Base-by-base conservation (phyloP, 2,113 vertebrate genomes). In the Aspiorhynchus laticeps region DNA sequence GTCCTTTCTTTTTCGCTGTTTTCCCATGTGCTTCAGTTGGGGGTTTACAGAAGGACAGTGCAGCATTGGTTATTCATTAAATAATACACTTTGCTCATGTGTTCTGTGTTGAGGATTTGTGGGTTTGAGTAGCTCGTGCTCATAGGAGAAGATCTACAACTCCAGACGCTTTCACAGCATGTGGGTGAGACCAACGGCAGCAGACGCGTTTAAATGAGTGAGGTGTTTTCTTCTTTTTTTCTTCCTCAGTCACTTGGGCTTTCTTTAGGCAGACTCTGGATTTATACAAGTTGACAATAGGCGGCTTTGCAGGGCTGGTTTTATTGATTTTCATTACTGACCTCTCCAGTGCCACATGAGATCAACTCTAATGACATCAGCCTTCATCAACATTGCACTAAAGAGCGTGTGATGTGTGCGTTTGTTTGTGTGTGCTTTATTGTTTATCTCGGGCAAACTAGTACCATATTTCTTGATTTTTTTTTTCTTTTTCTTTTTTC, bases 261-360 rank as follows among this genome's bases (percentile, higher is more conserved):
- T 71, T 51, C 26, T 81, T 4, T 33, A 51, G 46, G 46, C 76
- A 78, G 46, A 31, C 73, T 46, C 28, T 78, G 85, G 81, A 90
- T 92, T 93, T 92, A 91, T 91, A 87, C 90, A 92, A 85, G 67
- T 84, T 91, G 91, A 92, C 88, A 90, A 91, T 89, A 86, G 90
- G 75, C 67, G 84, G 89, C 89, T 90, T 87, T 86, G 87, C 90
- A 85, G 87, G 83, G 89, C 87, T 90, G 48, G 77, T 74, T 84
- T 88, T 91, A 93, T 93, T 91, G 92, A 93, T 93, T 92, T 92
- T 88, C 85, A 92, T 92, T 89, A 92, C 90, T 3, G 21, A 88
- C 91, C 90, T 91, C 92, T 93, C 90, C 77, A 51, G 90, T 91
- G 91, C 92, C 91, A 85, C 85, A 89, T 91, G 87, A 88, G 86